Conservation (phyloP, 2,888 invertebrate species). For the Athalia circularis region DNA sequence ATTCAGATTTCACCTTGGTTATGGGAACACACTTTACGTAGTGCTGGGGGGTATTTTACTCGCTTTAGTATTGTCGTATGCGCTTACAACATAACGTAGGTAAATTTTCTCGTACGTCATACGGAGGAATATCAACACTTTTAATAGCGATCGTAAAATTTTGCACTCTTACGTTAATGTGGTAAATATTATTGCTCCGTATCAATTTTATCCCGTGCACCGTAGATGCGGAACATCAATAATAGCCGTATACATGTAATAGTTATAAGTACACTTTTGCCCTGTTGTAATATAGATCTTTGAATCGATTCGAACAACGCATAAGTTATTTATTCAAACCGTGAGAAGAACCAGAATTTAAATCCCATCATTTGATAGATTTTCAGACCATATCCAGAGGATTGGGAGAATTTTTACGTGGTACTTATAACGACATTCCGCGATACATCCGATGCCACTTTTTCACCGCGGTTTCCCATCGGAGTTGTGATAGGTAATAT, state of each 20-base stretch:
- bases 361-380: neutral
- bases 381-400: neutral
- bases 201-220: slow-evolving; percentile 53
- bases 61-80: neutral
- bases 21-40: too few relatives aligned
- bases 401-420: neutral
- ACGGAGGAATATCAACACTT: slow-evolving; percentile 59
- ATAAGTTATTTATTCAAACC: neutral
- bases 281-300: slow-evolving; percentile 1
- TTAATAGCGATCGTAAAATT: slow-evolving; percentile 65
- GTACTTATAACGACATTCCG: neutral
- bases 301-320: neutral
- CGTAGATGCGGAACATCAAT: slow-evolving; percentile 44
- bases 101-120: neutral
- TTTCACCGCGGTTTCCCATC: slow-evolving; percentile 31
- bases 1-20: neutral
- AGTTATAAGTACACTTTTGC: neutral
- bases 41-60: neutral
- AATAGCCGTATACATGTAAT: slow-evolving; percentile 10
- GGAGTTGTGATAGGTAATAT: slow-evolving; percentile 62
- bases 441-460: neutral
- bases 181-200: slow-evolving; percentile 59
- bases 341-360: neutral
- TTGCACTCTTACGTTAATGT: slow-evolving; percentile 57
- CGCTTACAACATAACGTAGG: neutral